Conservation (phyloP, 2,113 vertebrate species). For the Ciconia boyciana region DNA sequence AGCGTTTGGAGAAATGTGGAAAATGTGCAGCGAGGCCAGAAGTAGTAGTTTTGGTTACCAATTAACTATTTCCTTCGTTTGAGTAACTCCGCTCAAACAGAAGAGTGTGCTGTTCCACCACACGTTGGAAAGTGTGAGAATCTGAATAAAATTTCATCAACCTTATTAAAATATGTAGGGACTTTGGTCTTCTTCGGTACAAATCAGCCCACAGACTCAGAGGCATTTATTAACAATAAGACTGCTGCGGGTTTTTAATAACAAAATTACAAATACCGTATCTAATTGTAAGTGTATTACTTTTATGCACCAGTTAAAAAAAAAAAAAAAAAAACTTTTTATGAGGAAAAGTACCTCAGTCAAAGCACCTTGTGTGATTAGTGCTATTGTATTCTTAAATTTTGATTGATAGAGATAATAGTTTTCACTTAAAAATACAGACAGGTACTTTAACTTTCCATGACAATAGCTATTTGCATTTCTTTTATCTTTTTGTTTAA, state of each 20-base stretch:
- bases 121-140: constrained; percentile 76
- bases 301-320: constrained; percentile 72
- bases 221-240: constrained; percentile 78
- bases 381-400: constrained; percentile 87
- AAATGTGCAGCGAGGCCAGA: constrained; percentile 40
- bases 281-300: constrained; percentile 78
- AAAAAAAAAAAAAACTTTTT: constrained; percentile 68
- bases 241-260: constrained; percentile 76
- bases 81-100: constrained; percentile 81
- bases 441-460: constrained; percentile 88
- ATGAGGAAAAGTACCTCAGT: constrained; percentile 79
- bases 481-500: constrained; percentile 89
- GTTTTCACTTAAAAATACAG: constrained; percentile 89
- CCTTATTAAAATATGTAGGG: constrained; percentile 76
- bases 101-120: constrained; percentile 85
- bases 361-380: constrained; percentile 86
- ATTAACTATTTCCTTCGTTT: constrained; percentile 72
- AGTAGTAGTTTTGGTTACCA: constrained; percentile 63
- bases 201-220: constrained; percentile 73
- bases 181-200: constrained; percentile 74
- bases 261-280: constrained; percentile 79
- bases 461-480: constrained; percentile 90
- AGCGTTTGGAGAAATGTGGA: constrained; percentile 26
- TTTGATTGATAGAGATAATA: constrained; percentile 91
- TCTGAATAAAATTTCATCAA: constrained; percentile 76